These are phyloP conservation scores for Taenioides sp. DNA, from an alignment of 2,797 vertebrate species.

Conservation along the genomic window DNA sequence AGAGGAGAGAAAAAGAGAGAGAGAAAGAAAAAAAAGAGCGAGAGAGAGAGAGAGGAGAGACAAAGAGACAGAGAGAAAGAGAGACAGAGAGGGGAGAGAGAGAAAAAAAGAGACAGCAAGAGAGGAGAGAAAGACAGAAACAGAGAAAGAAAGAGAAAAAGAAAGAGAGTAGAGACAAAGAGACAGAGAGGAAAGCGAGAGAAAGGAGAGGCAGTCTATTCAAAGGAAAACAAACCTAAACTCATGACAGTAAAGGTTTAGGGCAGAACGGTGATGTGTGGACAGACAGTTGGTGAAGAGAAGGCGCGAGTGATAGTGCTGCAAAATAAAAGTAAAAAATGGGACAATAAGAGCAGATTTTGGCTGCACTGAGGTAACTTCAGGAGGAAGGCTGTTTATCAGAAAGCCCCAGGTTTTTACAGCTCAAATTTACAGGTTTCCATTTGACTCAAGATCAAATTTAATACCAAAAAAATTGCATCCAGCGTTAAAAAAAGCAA, in stretches of 20 bases:
- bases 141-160: neutral
- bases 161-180: conserved; percentile 19
- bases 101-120: conserved; percentile 14
- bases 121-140: too few relatives aligned
- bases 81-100: neutral
- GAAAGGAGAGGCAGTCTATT: conserved; percentile 47
- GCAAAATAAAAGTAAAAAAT: conserved; percentile 16
- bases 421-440: neutral
- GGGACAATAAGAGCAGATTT: neutral
- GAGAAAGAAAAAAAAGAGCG: neutral
- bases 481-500: neutral
- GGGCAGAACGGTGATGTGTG: conserved; percentile 62
- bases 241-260: conserved; percentile 52
- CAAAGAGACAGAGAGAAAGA: neutral
- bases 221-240: conserved; percentile 59
- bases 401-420: neutral
- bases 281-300: conserved; percentile 33
- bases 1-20: conserved; percentile 2
- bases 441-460: neutral
- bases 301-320: conserved; percentile 46
- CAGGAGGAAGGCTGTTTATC: neutral
- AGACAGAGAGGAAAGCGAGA: neutral
- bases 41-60: conserved; percentile 20
- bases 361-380: neutral
- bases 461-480: neutral